Percentiles rank a stretch among this genome's conserved stretches.
These are phyloP conservation scores for Discoglossus pictus DNA, from an alignment of 2,797 vertebrate species.

Conservation along the genomic window DNA sequence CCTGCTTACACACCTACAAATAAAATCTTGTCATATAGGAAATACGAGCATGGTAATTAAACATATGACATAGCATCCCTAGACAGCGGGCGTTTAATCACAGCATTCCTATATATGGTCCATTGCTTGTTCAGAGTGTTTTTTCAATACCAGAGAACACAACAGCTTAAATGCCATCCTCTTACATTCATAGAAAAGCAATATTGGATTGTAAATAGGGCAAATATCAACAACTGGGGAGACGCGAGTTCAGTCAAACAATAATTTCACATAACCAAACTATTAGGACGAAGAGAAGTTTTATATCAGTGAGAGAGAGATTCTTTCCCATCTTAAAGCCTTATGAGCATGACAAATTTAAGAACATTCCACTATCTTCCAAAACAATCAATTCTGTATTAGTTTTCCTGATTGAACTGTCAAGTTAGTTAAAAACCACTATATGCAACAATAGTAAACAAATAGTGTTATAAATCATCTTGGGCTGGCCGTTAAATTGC, in stretches of 20 bases:
- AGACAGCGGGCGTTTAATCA: constrained; percentile 81
- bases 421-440: constrained; percentile 60
- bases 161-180: constrained; percentile 95
- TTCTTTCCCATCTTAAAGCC: constrained; percentile 49
- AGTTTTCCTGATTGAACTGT: constrained; percentile 59
- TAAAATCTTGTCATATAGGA: constrained; percentile 51
- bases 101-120: constrained; percentile 82
- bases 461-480: constrained; percentile 58
- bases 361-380: constrained; percentile 58
- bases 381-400: constrained; percentile 59
- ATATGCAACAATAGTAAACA: constrained; percentile 46
- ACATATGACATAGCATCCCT: constrained; percentile 78
- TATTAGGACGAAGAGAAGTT: constrained; percentile 10
- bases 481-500: constrained; percentile 57
- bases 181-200: constrained; percentile 87
- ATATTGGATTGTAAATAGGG: constrained; percentile 97
- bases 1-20: not conserved
- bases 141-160: constrained; percentile 93
- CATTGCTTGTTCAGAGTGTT: constrained; percentile 78
- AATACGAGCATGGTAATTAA: constrained; percentile 78
- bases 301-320: not conserved
- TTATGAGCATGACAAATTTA: constrained; percentile 39
- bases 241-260: constrained; percentile 82
- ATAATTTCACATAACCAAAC: constrained; percentile 68
- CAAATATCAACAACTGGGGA: constrained; percentile 94